These are phyloP conservation scores for Alligator mississippiensis DNA, from an alignment of 2,113 vertebrate species.

Conservation along the genomic window DNA sequence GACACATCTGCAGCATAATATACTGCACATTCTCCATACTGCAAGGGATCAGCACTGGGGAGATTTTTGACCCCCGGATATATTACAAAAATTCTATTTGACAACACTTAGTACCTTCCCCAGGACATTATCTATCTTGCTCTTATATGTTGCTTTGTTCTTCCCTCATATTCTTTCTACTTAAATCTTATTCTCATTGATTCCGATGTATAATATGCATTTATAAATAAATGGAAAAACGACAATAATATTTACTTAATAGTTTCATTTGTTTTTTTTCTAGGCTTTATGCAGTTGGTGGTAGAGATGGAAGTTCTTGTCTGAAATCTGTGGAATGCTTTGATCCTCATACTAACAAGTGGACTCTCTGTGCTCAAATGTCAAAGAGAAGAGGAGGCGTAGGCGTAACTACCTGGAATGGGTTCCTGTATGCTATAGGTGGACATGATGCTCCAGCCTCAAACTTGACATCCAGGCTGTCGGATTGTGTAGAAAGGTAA, in stretches of 20 bases:
- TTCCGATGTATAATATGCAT: background rate
- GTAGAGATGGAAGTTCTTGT: constrained; percentile 96
- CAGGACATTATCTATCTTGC: background rate
- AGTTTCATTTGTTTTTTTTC: background rate
- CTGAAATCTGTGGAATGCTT: constrained; percentile 98
- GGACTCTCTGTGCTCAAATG: constrained; percentile 95
- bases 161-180: background rate
- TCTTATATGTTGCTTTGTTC: background rate
- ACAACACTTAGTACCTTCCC: background rate
- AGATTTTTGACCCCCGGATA: too few relatives aligned
- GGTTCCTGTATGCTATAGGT: constrained; percentile 95
- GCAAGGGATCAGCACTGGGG: too few relatives aligned
- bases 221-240: background rate
- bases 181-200: background rate
- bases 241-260: background rate
- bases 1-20: too few relatives aligned
- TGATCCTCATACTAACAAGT: constrained; percentile 98
- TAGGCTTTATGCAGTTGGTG: constrained; percentile 98
- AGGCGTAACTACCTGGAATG: constrained; percentile 97
- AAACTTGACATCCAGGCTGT: constrained; percentile 92
- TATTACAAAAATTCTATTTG: background rate
- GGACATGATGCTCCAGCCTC: constrained; percentile 96
- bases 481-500: constrained; percentile 97
- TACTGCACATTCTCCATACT: too few relatives aligned
- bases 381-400: constrained; percentile 96